These are phyloP conservation scores for Trinorchestia longiramus DNA, from an alignment of 1,140 invertebrate genomes.

Conservation along the genomic window DNA sequence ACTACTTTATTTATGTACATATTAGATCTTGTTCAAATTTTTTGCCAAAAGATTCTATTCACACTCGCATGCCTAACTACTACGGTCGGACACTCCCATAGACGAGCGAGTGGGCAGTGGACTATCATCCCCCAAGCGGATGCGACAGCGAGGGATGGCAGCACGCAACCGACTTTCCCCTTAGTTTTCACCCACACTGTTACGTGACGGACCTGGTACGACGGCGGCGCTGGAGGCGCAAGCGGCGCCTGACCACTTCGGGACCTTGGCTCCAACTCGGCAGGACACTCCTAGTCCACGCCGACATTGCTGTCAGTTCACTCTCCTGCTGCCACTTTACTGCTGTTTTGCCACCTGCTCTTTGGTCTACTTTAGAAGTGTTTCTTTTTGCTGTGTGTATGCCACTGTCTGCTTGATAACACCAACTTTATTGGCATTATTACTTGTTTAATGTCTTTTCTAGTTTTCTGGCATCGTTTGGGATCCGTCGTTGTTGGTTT, in stretches of 20 bases:
- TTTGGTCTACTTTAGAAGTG: background rate
- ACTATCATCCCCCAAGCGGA: conserved; percentile 88
- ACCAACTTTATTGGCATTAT: no score
- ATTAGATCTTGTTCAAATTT: no score
- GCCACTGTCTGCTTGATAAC: no score
- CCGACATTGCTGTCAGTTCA: conserved; percentile 79
- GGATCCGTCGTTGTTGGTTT: no score
- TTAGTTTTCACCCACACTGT: conserved; percentile 85
- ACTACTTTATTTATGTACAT: no score
- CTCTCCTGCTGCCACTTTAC: background rate
- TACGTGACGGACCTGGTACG: conserved; percentile 90
- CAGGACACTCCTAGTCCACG: conserved; percentile 84
- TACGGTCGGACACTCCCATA: conserved; percentile 67
- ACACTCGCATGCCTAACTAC: no score
- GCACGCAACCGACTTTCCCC: conserved; percentile 91
- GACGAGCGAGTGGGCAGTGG: conserved; percentile 90
- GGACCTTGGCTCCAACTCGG: conserved; percentile 90
- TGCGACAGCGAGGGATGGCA: conserved; percentile 94
- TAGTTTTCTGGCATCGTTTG: no score
- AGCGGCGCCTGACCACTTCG: conserved; percentile 82
- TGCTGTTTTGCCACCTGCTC: conserved; percentile 74
- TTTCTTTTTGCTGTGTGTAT: no score
- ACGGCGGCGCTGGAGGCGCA: conserved; percentile 85
- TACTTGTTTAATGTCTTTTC: no score
- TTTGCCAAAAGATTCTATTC: no score